Percentiles rank a stretch among this genome's conserved stretches.
Conservation (phyloP, 2,113 vertebrate genomes). For the Osmerus eperlanus region DNA sequence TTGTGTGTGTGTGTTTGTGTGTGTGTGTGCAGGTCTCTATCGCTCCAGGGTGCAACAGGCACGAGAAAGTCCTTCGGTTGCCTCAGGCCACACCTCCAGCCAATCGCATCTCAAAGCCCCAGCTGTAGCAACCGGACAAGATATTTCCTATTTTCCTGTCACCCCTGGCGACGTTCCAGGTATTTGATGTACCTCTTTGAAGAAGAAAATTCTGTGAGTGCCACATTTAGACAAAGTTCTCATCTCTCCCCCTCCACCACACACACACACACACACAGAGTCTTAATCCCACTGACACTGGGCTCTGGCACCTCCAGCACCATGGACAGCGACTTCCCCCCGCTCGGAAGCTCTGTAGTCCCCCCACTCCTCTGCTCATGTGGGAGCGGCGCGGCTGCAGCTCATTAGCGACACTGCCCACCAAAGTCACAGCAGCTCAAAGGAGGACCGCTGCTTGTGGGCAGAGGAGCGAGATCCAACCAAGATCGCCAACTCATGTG, state of each 20-base stretch:
- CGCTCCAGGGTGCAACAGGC: background rate
- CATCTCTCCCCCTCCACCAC: conserved; percentile 1
- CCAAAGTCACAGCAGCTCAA: background rate
- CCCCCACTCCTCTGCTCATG: conserved; percentile 22
- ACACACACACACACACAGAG: background rate
- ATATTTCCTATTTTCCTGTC: conserved; percentile 28
- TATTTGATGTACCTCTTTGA: conserved; percentile 26
- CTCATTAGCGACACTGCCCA: no score
- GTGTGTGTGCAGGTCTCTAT: conserved; percentile 6
- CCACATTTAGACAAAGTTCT: conserved; percentile 1
- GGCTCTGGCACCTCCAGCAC: no score
- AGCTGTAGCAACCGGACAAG: conserved; percentile 41
- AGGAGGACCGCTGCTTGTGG: background rate
- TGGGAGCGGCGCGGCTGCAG: no score
- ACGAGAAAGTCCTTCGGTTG: conserved; percentile 34
- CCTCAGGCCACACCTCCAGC: conserved; percentile 55
- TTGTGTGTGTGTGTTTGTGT: conserved; percentile 8
- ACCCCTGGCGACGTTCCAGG: conserved; percentile 14
- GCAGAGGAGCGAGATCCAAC: background rate
- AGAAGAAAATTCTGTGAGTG: background rate
- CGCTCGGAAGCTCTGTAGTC: no score
- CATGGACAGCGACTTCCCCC: no score
- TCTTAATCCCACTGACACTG: no score
- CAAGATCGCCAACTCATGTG: no score
- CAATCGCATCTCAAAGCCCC: conserved; percentile 51